Base-by-base conservation (phyloP, 2,888 invertebrate genomes). In the Epistrophella euchroma region DNA sequence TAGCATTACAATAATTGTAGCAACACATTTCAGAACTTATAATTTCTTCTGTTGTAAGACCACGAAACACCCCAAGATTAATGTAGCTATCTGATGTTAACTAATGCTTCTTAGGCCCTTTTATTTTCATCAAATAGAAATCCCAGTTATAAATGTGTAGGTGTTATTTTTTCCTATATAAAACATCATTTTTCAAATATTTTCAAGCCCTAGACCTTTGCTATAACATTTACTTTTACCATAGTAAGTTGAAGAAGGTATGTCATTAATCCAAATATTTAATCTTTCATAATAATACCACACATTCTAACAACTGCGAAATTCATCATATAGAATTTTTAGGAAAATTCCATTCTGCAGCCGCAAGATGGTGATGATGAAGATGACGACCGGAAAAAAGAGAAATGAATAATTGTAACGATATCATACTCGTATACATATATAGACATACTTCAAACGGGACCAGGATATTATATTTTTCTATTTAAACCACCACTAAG, bases 231-330 rank as follows among this genome's bases (percentile, higher is more conserved):
- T 62, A 10, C 25, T n/a, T 5, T 13, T 25, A 28, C 9, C 55
- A 52, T n/a, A 17, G 68, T 28, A 47, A 52, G 19, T 75, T 70
- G 32, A 45, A 40, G 35, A 56, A 17, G 43, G 32, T 47, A 43
- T n/a, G n/a, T 56, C 74, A 50, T 72, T 64, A 56, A 56, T 45
- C 55, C 47, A 47, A 56, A 73, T 74, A 19, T 70, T 50, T 64
- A 66, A 77, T 83, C 77, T 78, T 64, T 78, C 74, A 70, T 47
- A 78, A 70, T 47, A 78, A 25, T 37, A 55, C 70, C 74, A 70
- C 62, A 78, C 47, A 70, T 64, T 66, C 70, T 32, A 37, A 70
- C 62, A 74, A 71, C 73, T 78, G n/a, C n/a, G 64, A 64, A 50
- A 74, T 78, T 62, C 56, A 50, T 66, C 62, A 64, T 74, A 56